A percentile compares a stretch with the other conserved stretches of the same genome.
phyloP scores from a whole-genome alignment of 2,113 vertebrate genomes.

The Crotalus viridis region DNA sequence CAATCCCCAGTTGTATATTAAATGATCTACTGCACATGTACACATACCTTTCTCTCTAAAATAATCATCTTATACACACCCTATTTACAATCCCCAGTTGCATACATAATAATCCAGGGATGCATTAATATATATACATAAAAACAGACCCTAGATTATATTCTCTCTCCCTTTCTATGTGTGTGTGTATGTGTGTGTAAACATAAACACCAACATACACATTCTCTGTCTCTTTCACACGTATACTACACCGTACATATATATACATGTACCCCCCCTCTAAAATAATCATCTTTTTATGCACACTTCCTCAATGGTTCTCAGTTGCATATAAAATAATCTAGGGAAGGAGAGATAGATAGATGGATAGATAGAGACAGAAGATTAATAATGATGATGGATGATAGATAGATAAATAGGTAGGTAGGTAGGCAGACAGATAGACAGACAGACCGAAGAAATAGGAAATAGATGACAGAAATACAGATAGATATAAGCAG shows the following conservation, averaged over 20 bases:
- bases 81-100: neutral
- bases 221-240: neutral
- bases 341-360: neutral
- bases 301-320: neutral
- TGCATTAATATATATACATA: too few relatives aligned
- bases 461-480: neutral
- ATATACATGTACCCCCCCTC: neutral
- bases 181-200: too few relatives aligned
- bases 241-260: neutral
- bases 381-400: too few relatives aligned
- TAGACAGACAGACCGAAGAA: too few relatives aligned
- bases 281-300: neutral
- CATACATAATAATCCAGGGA: neutral
- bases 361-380: too few relatives aligned
- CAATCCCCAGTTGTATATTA: neutral
- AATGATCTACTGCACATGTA: neutral
- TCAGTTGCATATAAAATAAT: neutral
- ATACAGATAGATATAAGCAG: neutral
- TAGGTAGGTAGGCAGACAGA: too few relatives aligned
- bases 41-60: neutral
- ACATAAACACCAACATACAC: neutral
- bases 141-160: neutral
- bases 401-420: too few relatives aligned
- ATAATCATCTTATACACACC: neutral
- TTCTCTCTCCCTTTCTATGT: too few relatives aligned